These are phyloP conservation scores for Steinernema hermaphroditum DNA, from an alignment of 2,888 invertebrate genomes.

Conservation along the genomic window DNA sequence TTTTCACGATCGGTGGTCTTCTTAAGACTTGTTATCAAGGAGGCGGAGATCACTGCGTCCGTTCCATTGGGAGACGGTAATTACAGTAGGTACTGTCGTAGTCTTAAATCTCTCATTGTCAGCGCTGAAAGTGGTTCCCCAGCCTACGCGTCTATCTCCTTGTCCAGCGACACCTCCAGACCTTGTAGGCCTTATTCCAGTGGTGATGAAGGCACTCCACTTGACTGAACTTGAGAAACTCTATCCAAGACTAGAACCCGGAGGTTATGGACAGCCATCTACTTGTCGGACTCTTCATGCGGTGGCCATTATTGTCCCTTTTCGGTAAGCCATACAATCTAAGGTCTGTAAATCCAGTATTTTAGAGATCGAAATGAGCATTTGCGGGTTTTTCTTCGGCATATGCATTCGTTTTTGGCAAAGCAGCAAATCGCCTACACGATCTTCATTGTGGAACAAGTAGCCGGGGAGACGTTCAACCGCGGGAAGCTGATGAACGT, in stretches of 20 bases:
- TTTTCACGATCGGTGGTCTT: not conserved
- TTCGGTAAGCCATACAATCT: slow-evolving; percentile 77
- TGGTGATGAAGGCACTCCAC: slow-evolving; percentile 67
- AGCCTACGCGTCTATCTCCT: not conserved
- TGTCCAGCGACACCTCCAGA: slow-evolving; percentile 43
- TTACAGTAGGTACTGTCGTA: not conserved
- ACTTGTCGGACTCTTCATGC: slow-evolving; percentile 74
- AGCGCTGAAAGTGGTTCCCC: too few species aligned
- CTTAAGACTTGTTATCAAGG: not conserved
- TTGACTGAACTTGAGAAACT: slow-evolving; percentile 72
- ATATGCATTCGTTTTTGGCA: slow-evolving; percentile 88
- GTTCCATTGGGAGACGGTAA: not conserved
- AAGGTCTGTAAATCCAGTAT: not conserved
- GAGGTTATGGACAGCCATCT: slow-evolving; percentile 82
- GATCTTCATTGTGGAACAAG: slow-evolving; percentile 87
- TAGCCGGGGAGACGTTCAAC: slow-evolving; percentile 74
- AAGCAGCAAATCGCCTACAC: slow-evolving; percentile 91
- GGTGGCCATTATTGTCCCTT: slow-evolving; percentile 87
- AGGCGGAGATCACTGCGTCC: not conserved
- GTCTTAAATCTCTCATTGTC: not conserved
- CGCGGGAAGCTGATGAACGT: slow-evolving; percentile 95
- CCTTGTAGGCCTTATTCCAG: slow-evolving; percentile 59
- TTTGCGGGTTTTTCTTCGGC: slow-evolving; percentile 77
- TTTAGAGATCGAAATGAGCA: slow-evolving; percentile 60
- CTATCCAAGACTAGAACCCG: slow-evolving; percentile 75